phyloP scores from a whole-genome alignment of 2,888 invertebrate genomes.

The Drosophila meridiana region DNA sequence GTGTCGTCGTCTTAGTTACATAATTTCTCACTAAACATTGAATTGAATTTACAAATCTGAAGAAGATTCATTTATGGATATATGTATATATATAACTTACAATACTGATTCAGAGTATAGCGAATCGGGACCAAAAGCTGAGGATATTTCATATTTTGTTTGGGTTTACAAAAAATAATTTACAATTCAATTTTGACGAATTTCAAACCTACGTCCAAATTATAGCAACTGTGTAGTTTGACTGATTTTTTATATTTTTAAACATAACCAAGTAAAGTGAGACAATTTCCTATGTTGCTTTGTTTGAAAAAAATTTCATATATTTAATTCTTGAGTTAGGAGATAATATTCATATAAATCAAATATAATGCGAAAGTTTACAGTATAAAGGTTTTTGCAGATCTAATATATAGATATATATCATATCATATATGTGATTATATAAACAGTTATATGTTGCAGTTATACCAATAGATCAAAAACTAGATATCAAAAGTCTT shows the following conservation, averaged over 20 bases:
- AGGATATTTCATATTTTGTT: conserved; percentile 14
- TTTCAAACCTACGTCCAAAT: not conserved
- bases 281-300: conserved; percentile 6
- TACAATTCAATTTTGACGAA: conserved; percentile 25
- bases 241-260: not conserved
- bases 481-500: not conserved
- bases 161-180: not conserved
- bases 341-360: no score
- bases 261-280: no score
- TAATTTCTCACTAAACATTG: conserved; percentile 7
- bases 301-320: not conserved
- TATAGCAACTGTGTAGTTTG: conserved; percentile 2
- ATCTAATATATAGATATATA: not conserved
- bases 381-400: not conserved
- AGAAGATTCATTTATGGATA: not conserved
- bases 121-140: not conserved
- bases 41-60: not conserved
- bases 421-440: not conserved
- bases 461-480: not conserved
- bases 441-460: not conserved
- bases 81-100: conserved; percentile 7
- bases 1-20: not conserved
- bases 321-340: not conserved
- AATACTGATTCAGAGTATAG: not conserved
- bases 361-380: not conserved